Base-by-base conservation (phyloP, 23 tunicate species). In the Botrylloides violaceus region DNA sequence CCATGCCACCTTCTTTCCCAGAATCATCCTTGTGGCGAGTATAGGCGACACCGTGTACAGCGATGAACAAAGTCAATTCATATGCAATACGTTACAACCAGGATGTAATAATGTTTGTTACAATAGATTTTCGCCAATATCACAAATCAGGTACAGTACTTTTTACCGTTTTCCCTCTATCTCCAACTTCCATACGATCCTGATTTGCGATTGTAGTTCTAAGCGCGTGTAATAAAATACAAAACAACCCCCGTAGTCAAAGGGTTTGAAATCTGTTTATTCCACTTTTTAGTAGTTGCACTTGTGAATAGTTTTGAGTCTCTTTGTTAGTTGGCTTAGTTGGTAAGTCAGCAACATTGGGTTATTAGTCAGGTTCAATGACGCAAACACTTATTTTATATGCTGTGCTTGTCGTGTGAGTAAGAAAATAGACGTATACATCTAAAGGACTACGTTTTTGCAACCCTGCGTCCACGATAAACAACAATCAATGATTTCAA, bases 61-160 rank as follows among this genome's bases (percentile, higher is more conserved):
- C 58, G 99, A 94, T 68, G 99, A 94, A 74, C 99, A 94, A 66
- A 78, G 88, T 9, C 71, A 72, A 21, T 94, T 94, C 61, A 66
- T 70, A 57, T 94, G 99, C 49, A 94, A 94, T 48, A 94, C 99
- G 3, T 71, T 74, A 1, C 79, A 86, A 70, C 95, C 94, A 9
- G 99, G 99, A 32, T 94, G 99, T 78, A 81, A 71, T 50, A 83
- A 94, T 64, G 80, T 86, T 29, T 94, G 99, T 65, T 94, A 81
- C 58, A 86, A 83, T 36, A 79, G 66, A 23, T 86, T 92, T 65
- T 71, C 92, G 15, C 98, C 98, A 7, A 82, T 88, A 15, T 88
- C 96, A 4, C 96, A 88, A 49, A 88, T 88, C 61, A 77, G 96
- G 96, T 88, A 55, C 4, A 71, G 22, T 18, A 47, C 55, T 12